Percentiles rank a stretch among this genome's conserved stretches.
Conservation (phyloP, 2,888 invertebrate species). For the Nudaria mundana region DNA sequence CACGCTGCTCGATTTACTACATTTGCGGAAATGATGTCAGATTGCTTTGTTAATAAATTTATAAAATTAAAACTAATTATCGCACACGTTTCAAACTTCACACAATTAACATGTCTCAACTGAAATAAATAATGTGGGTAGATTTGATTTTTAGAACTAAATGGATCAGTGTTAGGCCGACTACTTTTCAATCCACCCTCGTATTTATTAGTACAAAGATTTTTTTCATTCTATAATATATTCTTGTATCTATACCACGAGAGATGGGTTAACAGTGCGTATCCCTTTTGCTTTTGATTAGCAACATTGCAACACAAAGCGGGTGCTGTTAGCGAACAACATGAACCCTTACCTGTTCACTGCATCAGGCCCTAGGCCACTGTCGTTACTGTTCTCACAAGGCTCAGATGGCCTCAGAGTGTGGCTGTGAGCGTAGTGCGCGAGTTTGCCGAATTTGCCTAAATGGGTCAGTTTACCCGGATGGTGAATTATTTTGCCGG, state of each 20-base stretch:
- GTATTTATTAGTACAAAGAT: too few species aligned
- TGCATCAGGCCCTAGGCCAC: slow-evolving; percentile 91
- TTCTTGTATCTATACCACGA: background rate
- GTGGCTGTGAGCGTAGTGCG: slow-evolving; percentile 73
- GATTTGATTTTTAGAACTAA: too few species aligned
- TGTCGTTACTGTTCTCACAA: slow-evolving; percentile 94
- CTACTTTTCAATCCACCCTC: too few species aligned
- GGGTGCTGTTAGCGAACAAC: slow-evolving; percentile 11
- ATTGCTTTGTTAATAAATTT: too few species aligned
- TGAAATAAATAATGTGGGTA: too few species aligned
- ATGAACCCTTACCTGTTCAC: slow-evolving; percentile 59
- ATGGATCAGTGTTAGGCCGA: too few species aligned
- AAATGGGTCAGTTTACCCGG: slow-evolving; percentile 49
- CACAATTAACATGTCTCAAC: too few species aligned
- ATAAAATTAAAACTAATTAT: too few species aligned
- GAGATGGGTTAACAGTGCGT: slow-evolving; percentile 4
- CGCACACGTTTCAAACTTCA: too few species aligned
- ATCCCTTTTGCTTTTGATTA: background rate
- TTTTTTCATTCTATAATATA: too few species aligned
- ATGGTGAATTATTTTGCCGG: slow-evolving; percentile 56
- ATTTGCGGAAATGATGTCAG: too few species aligned
- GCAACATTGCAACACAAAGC: slow-evolving; percentile 19
- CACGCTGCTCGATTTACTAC: too few species aligned
- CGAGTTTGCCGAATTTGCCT: slow-evolving; percentile 67
- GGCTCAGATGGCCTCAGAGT: slow-evolving; percentile 77